Evolutionary conservation across 2,113 vertebrate genomes (phyloP), one percentile per base, ranked within the genome.

Genomic region (Rafetus swinhoei): DNA sequence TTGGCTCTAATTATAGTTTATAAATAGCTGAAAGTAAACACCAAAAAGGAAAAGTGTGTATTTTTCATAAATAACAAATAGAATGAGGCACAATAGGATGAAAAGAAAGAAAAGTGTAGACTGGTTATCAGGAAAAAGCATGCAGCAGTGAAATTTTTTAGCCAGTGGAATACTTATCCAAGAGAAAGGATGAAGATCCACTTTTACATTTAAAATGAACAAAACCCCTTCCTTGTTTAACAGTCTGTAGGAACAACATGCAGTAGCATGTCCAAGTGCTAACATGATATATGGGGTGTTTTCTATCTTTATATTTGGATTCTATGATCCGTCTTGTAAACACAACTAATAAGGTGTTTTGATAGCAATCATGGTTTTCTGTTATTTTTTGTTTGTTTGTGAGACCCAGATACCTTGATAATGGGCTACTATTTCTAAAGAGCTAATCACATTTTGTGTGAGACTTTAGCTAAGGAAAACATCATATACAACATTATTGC

Each of bases 221-320:
- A 81, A 88, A 3, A 8, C 3, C 22, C 32, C 32, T 18, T 5
- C n/a, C 1, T 0, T 4, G 19, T 56, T 54, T 74, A n/a, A 27
- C 0, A 0, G 1, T 35, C 18, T 16, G 0, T 72, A 22, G 24
- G 83, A 91, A 85, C 5, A 79, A 56, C 15, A 1, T 9, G 7
- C 0, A 0, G 22, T 24, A n/a, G 19, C 84, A 56, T 81, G 35
- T 19, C 16, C 3, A 29, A 72, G 27, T 39, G 62, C 45, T 13
- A 29, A 50, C 2, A 54, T 81, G 74, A 84, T 22, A 1, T 21
- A 77, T 12, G 11, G 13, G 74, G 24, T 45, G 12, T 1, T 29
- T 2, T 35, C 0, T 1, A 83, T 35, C 84, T 35, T 81, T 16
- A 25, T 11, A 22, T 56, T 86, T 59, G 15, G 15, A 6, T 1